These are phyloP conservation scores for Ambastaia sidthimunki DNA, from an alignment of 2,797 vertebrate genomes.

Conservation along the genomic window DNA sequence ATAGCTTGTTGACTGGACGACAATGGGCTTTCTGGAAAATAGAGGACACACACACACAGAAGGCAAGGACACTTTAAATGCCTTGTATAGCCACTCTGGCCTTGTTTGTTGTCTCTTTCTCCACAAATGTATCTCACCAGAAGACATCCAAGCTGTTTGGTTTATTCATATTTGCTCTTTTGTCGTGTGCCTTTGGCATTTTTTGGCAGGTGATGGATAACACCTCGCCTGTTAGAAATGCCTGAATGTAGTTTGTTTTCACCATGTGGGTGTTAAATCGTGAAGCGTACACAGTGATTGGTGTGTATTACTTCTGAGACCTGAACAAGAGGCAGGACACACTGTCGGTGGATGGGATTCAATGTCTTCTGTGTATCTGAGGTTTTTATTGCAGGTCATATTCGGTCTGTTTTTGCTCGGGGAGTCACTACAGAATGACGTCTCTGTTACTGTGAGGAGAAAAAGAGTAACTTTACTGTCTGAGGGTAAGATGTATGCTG, in stretches of 20 bases:
- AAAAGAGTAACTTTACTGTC: neutral
- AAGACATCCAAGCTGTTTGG: slow-evolving; percentile 30
- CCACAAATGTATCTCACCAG: slow-evolving; percentile 5
- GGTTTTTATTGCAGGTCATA: neutral
- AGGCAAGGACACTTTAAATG: neutral
- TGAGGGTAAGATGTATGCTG: neutral
- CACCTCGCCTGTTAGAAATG: slow-evolving; percentile 23
- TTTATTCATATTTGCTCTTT: slow-evolving; percentile 49
- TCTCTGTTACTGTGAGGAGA: neutral
- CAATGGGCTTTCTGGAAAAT: slow-evolving; percentile 7
- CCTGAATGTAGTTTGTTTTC: slow-evolving; percentile 37
- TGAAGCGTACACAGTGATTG: neutral
- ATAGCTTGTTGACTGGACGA: slow-evolving; percentile 1
- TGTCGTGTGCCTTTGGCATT: slow-evolving; percentile 53
- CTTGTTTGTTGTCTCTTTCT: slow-evolving; percentile 37
- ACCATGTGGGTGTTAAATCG: slow-evolving; percentile 42
- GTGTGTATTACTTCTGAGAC: slow-evolving; percentile 22
- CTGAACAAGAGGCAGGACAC: neutral
- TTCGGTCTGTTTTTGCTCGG: neutral
- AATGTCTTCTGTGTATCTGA: neutral
- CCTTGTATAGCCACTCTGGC: neutral
- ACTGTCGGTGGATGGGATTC: neutral
- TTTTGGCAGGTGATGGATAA: slow-evolving; percentile 52
- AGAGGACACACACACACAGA: neutral
- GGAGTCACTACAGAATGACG: neutral